phyloP scores from a whole-genome alignment of 2,113 vertebrate genomes.

The Podiceps cristatus region DNA sequence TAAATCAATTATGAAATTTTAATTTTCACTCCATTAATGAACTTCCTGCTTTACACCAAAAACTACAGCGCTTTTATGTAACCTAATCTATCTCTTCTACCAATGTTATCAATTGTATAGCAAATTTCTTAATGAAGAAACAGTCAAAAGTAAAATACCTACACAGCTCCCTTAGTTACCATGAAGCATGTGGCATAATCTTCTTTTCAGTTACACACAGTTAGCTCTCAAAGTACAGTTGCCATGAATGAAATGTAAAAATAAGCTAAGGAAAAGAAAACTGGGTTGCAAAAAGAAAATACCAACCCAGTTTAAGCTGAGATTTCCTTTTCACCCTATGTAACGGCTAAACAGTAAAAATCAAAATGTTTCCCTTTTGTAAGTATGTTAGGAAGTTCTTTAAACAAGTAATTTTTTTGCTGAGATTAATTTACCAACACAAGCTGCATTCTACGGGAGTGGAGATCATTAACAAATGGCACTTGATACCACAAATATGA shows the following conservation, averaged over 20 bases:
- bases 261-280: background rate
- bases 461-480: background rate
- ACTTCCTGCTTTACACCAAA: background rate
- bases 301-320: background rate
- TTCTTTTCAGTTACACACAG: background rate
- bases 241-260: background rate
- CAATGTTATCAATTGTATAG: background rate
- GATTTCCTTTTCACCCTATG: background rate
- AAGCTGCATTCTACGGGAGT: background rate
- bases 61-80: background rate
- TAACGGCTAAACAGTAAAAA: background rate
- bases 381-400: background rate
- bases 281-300: background rate
- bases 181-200: background rate
- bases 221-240: background rate
- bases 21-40: background rate
- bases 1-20: background rate
- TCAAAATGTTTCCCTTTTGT: background rate
- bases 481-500: background rate
- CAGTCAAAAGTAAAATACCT: background rate
- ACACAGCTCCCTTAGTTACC: background rate
- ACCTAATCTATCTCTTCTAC: background rate
- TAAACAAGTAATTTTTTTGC: background rate
- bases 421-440: background rate
- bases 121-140: background rate